phyloP scores from a whole-genome alignment of 1,140 invertebrate genomes.

The Philopotamus ludificatus region DNA sequence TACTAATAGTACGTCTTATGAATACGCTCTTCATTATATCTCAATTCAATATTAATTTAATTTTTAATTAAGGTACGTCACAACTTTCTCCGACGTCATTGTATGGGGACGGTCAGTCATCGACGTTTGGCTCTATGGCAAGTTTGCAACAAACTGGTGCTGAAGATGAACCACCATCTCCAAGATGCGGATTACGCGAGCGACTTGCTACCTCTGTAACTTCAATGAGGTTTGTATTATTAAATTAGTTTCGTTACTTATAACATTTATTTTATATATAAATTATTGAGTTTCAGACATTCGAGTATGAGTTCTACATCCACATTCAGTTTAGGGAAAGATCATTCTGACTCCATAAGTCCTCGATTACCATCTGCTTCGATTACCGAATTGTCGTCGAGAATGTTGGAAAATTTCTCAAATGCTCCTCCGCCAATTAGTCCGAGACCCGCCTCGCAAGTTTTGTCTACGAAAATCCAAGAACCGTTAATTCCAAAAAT shows the following conservation, averaged over 20 bases:
- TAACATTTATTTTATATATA: too few relatives aligned
- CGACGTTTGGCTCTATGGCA: conserved; percentile 36
- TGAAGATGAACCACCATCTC: conserved; percentile 32
- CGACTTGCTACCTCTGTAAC: background rate
- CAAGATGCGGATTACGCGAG: conserved; percentile 11
- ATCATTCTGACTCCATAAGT: conserved; percentile 18
- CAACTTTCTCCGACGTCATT: conserved; percentile 49
- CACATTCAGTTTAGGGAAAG: conserved; percentile 13
- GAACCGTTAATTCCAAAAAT: conserved; percentile 8
- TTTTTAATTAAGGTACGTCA: conserved; percentile 43
- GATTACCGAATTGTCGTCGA: conserved; percentile 32
- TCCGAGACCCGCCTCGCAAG: conserved; percentile 26
- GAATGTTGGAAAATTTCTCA: conserved; percentile 29
- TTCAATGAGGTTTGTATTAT: conserved; percentile 1
- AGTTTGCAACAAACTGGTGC: conserved; percentile 20
- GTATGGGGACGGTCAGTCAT: conserved; percentile 46
- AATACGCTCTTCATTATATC: background rate
- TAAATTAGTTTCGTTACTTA: background rate
- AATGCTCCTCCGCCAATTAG: conserved; percentile 34
- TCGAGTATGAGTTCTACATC: conserved; percentile 32
- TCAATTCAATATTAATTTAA: background rate
- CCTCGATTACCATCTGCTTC: conserved; percentile 25
- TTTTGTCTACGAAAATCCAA: conserved; percentile 11
- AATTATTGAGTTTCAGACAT: conserved; percentile 33
- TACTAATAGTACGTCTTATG: conserved; percentile 20